A percentile compares a stretch with the other conserved stretches of the same genome.
Conservation (phyloP, 1,140 invertebrate genomes). For the Conopomorpha cramerella region DNA sequence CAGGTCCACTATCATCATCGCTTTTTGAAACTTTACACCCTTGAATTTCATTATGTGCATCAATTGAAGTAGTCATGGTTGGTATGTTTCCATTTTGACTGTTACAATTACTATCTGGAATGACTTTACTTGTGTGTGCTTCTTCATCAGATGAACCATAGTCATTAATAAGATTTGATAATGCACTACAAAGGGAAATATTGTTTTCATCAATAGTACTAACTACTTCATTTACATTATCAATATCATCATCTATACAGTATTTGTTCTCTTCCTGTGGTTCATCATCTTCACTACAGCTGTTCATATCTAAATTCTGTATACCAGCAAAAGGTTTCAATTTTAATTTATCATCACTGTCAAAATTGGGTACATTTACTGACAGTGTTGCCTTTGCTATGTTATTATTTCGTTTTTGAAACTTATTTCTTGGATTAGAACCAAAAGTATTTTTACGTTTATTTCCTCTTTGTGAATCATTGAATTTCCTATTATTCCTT, state of each 20-base stretch:
- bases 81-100: conserved; percentile 6
- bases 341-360: conserved; percentile 4
- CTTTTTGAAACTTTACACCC: conserved; percentile 12
- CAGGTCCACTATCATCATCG: conserved; percentile 49
- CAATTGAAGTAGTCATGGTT: conserved; percentile 3
- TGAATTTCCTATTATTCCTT: conserved; percentile 23
- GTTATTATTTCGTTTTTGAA: conserved; percentile 1
- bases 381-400: not conserved
- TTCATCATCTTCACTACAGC: conserved; percentile 6
- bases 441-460: not conserved
- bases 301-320: conserved; percentile 25
- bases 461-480: not conserved
- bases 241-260: conserved; percentile 10
- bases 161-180: conserved; percentile 56
- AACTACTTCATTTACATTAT: conserved; percentile 13
- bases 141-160: conserved; percentile 61
- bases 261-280: not conserved
- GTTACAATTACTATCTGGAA: conserved; percentile 5
- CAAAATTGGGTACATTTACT: not conserved
- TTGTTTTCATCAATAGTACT: conserved; percentile 14
- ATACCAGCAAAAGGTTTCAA: conserved; percentile 36
- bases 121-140: conserved; percentile 11
- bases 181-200: conserved; percentile 50
- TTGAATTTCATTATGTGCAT: conserved; percentile 5
- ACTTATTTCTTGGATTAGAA: conserved; percentile 2